Percentiles rank a stretch among this genome's conserved stretches.
These are phyloP conservation scores for Drosophila seguyi DNA, from an alignment of 1,140 invertebrate genomes.

Conservation along the genomic window DNA sequence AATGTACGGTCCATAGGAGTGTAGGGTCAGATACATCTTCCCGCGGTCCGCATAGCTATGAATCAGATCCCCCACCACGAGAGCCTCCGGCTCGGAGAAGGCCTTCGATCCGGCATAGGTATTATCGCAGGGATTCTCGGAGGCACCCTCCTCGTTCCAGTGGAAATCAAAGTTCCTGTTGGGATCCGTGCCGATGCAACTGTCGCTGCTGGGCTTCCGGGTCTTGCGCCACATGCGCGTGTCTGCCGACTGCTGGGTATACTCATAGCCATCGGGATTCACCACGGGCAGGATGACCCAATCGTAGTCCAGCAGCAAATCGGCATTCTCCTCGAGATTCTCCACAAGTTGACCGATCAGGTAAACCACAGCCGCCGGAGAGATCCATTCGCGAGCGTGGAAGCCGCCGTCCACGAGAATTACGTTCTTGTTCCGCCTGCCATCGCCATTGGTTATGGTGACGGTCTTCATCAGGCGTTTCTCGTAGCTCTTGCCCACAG, in stretches of 20 bases:
- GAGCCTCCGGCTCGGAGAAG: constrained; percentile 90
- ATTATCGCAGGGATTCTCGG: constrained; percentile 87
- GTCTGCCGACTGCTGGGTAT: constrained; percentile 69
- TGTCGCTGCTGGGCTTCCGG: constrained; percentile 55
- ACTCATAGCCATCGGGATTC: constrained; percentile 86
- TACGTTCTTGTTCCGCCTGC: constrained; percentile 85
- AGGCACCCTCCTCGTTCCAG: constrained; percentile 89
- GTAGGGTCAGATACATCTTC: constrained; percentile 89
- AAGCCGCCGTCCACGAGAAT: constrained; percentile 87
- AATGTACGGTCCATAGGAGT: constrained; percentile 88
- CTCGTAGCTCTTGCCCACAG: constrained; percentile 85
- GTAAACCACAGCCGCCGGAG: constrained; percentile 88
- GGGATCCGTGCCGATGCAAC: constrained; percentile 87
- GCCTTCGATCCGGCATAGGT: constrained; percentile 88
- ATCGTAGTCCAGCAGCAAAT: constrained; percentile 86
- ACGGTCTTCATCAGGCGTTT: constrained; percentile 86
- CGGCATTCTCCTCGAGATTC: constrained; percentile 83
- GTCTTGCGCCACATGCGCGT: constrained; percentile 87
- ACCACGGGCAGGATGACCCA: constrained; percentile 87
- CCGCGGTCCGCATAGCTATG: constrained; percentile 86
- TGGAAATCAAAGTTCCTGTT: constrained; percentile 89
- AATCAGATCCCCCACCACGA: constrained; percentile 85
- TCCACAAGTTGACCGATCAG: constrained; percentile 87
- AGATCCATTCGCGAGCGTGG: constrained; percentile 91
- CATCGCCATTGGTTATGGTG: constrained; percentile 85